Evolutionary conservation across 2,797 vertebrate genomes (phyloP), one percentile per base, ranked within the genome.

Genomic region (Protosalanx chinensis): DNA sequence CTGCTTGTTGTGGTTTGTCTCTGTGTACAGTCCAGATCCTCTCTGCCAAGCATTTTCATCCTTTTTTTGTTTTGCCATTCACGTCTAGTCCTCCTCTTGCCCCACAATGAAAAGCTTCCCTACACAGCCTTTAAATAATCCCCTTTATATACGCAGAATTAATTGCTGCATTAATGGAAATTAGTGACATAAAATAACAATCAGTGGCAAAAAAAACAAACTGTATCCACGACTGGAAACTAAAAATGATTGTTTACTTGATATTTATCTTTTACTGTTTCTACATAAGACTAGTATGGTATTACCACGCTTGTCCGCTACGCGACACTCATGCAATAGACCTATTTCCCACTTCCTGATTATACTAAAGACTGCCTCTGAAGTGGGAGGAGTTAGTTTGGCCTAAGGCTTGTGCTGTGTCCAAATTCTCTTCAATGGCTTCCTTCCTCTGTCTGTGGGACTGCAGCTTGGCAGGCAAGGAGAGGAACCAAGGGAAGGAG

Each of bases 261-360:
- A 72, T 83, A 85, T 82, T 80, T 80, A 80, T 75, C 80, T 67
- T 80, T 88, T 83, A 87, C 86, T 84, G 78, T 89, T 91, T 88
- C 88, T 82, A 89, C 87, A 78, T 53, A 84, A 75, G 87, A 84
- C 86, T 88, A 56, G 76, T 84, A 86, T 89, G 89, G 76, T 32
- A 79, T 56, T 82, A 82, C 85, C 87, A 84, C 85, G 82, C 79
- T 78, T 77, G 89, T 88, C 76, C 5, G 87, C 90, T 89, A 89
- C 84, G 88, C 84, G 84, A 87, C 86, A 73, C 86, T 91, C 87
- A 91, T 90, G 89, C 89, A 91, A 91, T 91, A 91, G 87, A 88
- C 82, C 83, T 41, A 88, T 66, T 84, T 79, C 88, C 87, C 85
- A 89, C 87, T 89, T 89, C 33, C 23, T 30, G 59, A 37, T 59